A percentile compares a stretch with the other conserved stretches of the same genome.
Evolutionary conservation across 1,140 invertebrate genomes (phyloP).

Genomic region (Ylistrum balloti): DNA sequence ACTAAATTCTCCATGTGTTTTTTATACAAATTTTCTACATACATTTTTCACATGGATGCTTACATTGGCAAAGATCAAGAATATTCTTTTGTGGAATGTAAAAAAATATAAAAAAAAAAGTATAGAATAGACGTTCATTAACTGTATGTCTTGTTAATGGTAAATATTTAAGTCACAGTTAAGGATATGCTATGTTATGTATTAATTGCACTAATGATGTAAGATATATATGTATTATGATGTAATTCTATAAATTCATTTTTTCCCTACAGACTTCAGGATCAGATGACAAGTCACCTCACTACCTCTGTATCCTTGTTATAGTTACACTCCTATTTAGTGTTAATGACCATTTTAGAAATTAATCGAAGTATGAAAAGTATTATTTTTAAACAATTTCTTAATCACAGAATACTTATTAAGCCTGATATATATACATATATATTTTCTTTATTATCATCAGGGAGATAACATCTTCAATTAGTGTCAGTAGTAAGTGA

Average conservation of each 20-base stretch:
- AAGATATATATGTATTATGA: too few relatives aligned
- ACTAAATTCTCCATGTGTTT: not conserved
- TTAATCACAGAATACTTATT: too few relatives aligned
- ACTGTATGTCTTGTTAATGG: constrained; percentile 4
- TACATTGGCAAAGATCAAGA: not conserved
- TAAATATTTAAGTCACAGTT: not conserved
- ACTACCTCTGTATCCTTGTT: constrained; percentile 79
- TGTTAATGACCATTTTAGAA: too few relatives aligned
- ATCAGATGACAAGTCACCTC: constrained; percentile 76
- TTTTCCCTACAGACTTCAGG: constrained; percentile 60
- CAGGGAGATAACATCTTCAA: too few relatives aligned
- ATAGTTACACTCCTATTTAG: too few relatives aligned
- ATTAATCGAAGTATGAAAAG: too few relatives aligned
- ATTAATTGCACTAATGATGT: not conserved
- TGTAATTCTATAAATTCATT: too few relatives aligned
- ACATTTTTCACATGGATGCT: not conserved
- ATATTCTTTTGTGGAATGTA: not conserved
- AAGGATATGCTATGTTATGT: not conserved
- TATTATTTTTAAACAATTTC: too few relatives aligned
- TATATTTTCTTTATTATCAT: too few relatives aligned
- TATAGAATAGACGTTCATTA: not conserved
- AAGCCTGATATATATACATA: too few relatives aligned
- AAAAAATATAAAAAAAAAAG: too few relatives aligned
- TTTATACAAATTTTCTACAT: not conserved
- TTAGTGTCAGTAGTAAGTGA: too few relatives aligned